Percentiles rank a stretch among this genome's conserved stretches.
phyloP scores from a whole-genome alignment of 2,797 vertebrate species.

The Spea hammondii region DNA sequence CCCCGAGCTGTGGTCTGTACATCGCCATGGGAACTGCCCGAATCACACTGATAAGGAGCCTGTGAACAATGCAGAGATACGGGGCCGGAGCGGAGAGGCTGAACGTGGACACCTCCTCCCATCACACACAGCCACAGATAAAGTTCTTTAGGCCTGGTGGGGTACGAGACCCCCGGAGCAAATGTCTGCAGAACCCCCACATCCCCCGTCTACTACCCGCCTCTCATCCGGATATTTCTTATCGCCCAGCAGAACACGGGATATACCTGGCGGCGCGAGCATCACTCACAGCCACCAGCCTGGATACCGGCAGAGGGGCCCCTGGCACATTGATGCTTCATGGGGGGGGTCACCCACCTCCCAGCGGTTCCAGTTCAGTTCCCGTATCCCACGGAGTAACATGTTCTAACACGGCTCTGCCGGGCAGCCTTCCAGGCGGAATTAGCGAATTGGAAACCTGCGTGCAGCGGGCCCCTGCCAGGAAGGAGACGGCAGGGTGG shows the following conservation, averaged over 20 bases:
- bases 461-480: constrained; percentile 10
- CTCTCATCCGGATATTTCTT: too few species aligned
- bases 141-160: not conserved
- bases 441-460: constrained; percentile 25
- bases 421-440: constrained; percentile 27
- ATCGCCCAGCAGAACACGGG: not conserved
- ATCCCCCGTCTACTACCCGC: too few species aligned
- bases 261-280: not conserved
- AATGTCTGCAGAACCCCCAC: too few species aligned
- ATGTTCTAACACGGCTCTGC: not conserved
- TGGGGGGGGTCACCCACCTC: too few species aligned
- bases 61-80: not conserved
- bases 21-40: not conserved
- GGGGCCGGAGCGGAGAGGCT: not conserved
- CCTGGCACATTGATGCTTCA: too few species aligned
- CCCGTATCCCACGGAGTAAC: not conserved
- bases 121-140: not conserved
- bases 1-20: not conserved
- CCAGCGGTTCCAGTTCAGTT: not conserved
- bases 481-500: constrained; percentile 19
- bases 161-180: too few species aligned
- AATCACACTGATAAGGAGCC: not conserved
- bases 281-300: too few species aligned
- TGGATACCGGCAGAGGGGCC: too few species aligned
- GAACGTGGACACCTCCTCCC: not conserved